Base-by-base conservation (phyloP, 2,888 invertebrate species). In the Brachypterus glaber region DNA sequence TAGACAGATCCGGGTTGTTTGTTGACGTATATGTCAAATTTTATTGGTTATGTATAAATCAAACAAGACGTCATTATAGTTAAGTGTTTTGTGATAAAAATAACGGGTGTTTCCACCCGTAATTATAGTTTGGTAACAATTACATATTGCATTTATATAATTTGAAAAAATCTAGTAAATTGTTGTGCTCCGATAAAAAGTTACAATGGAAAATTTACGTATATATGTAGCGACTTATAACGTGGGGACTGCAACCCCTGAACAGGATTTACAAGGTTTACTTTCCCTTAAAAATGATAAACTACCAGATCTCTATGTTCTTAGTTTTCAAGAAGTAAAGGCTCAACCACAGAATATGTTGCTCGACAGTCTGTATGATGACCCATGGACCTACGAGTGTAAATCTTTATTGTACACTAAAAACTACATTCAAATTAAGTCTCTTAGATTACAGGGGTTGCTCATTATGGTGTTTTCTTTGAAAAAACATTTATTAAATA, bases 211-310 rank as follows among this genome's bases (percentile, higher is more conserved):
- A n/a, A n/a, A n/a, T n/a, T n/a, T n/a, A n/a, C n/a, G n/a, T n/a
- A 68, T 90, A 47, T 87, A 86, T 63, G 74, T 89, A 53, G 77
- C 82, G 30, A 92, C 92, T 27, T 93, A 88, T 79, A 93, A 93
- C 72, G 91, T 93, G 35, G 89, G 87, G 24, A 83, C 86, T 1
- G 80, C 76, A 55, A 83, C 84, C 17, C 77, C 77, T 18, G 80
- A 84, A 60, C 67, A 82, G 14, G 73, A 77, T 48, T 68, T 92
- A 17, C 73, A 76, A 49, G 76, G 77, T 27, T 66, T 90, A 31
- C 68, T 90, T 35, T 75, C 76, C 40, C 69, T 72, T 8, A 40
- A 51, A 27, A 73, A 75, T 49, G 73, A 77, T 35, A 75, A 72
- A 53, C 58, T 82, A 40, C 86, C 90, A 12, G 92, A 93, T 63